phyloP scores from a whole-genome alignment of 2,888 invertebrate species.

The Epinotia nisella region DNA sequence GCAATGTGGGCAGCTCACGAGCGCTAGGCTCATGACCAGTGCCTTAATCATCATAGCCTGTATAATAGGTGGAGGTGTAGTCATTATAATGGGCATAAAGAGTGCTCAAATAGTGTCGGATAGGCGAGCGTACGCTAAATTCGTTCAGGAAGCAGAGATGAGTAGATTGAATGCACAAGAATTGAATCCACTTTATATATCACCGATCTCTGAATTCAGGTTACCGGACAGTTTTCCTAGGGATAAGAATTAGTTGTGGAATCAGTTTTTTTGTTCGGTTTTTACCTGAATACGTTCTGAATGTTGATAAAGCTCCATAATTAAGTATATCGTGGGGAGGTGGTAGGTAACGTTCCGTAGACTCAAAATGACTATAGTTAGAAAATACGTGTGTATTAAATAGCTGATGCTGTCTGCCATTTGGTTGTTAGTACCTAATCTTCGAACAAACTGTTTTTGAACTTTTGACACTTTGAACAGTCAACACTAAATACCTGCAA shows the following conservation, averaged over 20 bases:
- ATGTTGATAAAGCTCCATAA: not conserved
- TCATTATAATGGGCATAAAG: constrained; percentile 72
- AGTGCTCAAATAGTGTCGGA: constrained; percentile 77
- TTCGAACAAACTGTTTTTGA: no score
- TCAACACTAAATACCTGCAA: no score
- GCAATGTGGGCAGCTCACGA: constrained; percentile 69
- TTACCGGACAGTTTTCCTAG: constrained; percentile 82
- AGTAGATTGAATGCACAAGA: constrained; percentile 72
- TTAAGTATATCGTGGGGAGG: not conserved
- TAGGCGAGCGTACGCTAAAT: constrained; percentile 82
- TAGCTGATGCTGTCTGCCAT: no score
- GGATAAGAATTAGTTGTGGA: constrained; percentile 63
- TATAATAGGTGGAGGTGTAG: constrained; percentile 77
- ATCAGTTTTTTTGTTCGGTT: no score
- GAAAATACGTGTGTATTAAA: no score
- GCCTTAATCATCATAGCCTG: constrained; percentile 71
- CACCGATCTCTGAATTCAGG: constrained; percentile 83
- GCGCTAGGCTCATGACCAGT: constrained; percentile 68
- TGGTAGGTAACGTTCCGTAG: not conserved
- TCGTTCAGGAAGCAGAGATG: constrained; percentile 74
- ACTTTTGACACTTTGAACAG: no score
- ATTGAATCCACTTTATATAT: constrained; percentile 86
- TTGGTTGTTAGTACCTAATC: no score
- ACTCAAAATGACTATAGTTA: not conserved
- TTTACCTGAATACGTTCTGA: not conserved